phyloP scores from a whole-genome alignment of 2,797 vertebrate genomes.

The Somateria mollissima region DNA sequence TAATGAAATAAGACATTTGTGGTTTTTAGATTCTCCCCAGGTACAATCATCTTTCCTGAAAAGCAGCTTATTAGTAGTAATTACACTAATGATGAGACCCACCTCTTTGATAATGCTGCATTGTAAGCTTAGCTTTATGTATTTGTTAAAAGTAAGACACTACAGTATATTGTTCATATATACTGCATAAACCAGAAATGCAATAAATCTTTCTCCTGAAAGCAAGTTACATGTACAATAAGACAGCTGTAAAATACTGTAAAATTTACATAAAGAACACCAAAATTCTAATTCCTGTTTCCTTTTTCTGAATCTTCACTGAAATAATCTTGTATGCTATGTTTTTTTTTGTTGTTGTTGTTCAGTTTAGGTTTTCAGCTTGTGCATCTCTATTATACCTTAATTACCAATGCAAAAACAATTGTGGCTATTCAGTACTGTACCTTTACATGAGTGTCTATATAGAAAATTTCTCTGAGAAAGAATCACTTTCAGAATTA shows the following conservation, averaged over 20 bases:
- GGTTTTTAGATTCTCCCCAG: neutral
- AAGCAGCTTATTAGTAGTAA: neutral
- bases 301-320: neutral
- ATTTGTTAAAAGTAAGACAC: neutral
- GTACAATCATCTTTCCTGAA: neutral
- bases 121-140: neutral
- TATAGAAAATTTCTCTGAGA: neutral
- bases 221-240: neutral
- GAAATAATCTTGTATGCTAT: neutral
- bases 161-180: neutral
- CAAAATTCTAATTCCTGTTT: neutral
- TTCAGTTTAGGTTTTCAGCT: neutral
- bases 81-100: neutral
- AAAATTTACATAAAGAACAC: neutral
- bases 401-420: neutral
- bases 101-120: neutral
- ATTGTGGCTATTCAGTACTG: neutral
- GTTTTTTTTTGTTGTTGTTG: neutral
- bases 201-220: neutral
- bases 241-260: neutral
- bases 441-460: neutral
- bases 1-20: neutral
- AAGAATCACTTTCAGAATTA: neutral
- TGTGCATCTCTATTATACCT: neutral
- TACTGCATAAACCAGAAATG: neutral